Base-by-base conservation (phyloP, 2,888 invertebrate genomes). In the Diarsia dahlii region DNA sequence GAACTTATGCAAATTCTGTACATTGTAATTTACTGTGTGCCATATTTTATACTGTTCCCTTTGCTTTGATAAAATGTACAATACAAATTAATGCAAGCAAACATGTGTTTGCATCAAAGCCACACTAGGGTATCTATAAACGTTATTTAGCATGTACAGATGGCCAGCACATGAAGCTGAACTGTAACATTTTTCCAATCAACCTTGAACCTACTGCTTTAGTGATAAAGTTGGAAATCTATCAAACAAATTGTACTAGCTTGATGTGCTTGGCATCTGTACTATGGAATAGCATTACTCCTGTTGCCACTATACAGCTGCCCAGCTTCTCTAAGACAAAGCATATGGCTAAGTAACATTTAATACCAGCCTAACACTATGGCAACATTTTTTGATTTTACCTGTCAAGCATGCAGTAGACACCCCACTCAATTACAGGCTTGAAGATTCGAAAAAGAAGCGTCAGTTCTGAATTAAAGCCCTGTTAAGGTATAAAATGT, bases 1-100 rank as follows among this genome's bases (percentile, higher is more conserved):
- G 15, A 50, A 77, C 4, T 23, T 52, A 46, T 71, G 63, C 34
- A 64, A 64, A 58, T 78, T 39, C 2, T 78, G 9, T 46, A 45
- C 20, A 46, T 15, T 77, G 20, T 76, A 48, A 56, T 64, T 76
- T n/a, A 65, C 10, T 18, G 23, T 34, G 20, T 46, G 18, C 8
- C 13, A 74, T 28, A 46, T 39, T 39, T 39, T 39, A 39, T 62
- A 45, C n/a, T 60, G 50, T 45, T 9, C 4, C 2, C 28, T 50
- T 52, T 0, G 15, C 50, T 39, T 60, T 74, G 6, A 74, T 74
- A 9, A 60, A 52, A 15, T 28, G 10, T 48, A 34, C 15, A 46
- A n/a, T n/a, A 46, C 18, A 58, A 48, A 73, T 18, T 10, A 23
- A 54, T 66, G 28, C 13, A 71, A n/a, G n/a, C 18, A 13, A 28